phyloP scores from a whole-genome alignment of 2,113 vertebrate genomes.

The Oxyruncus cristatus region DNA sequence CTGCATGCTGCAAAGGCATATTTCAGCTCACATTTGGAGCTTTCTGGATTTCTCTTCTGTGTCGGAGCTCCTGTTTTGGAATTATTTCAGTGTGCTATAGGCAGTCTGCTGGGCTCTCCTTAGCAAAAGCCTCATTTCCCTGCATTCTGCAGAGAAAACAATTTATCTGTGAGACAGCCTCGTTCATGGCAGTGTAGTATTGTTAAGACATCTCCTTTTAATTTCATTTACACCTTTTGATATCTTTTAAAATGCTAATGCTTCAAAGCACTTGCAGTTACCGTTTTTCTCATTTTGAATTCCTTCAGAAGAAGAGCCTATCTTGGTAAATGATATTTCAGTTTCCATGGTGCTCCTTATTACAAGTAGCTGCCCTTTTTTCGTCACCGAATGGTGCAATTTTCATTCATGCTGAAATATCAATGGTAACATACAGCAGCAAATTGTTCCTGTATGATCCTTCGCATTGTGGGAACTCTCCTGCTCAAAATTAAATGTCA shows the following conservation, averaged over 20 bases:
- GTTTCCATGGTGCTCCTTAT: conserved; percentile 60
- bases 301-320: not conserved
- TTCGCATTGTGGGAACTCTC: conserved; percentile 37
- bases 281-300: conserved; percentile 16
- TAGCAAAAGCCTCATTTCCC: not conserved
- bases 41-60: not conserved
- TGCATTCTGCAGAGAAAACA: not conserved
- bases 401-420: conserved; percentile 57
- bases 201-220: conserved; percentile 28
- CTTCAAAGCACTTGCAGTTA: not conserved
- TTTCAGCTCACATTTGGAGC: not conserved
- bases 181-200: not conserved
- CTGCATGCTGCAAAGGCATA: not conserved
- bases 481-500: conserved; percentile 52
- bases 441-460: conserved; percentile 61
- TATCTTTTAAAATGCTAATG: conserved; percentile 28
- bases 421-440: conserved; percentile 50
- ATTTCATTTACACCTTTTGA: conserved; percentile 32
- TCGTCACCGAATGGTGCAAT: conserved; percentile 25
- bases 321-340: conserved; percentile 44
- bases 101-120: not conserved
- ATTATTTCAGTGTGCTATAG: not conserved
- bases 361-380: conserved; percentile 45
- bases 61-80: not conserved
- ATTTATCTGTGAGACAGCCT: not conserved